Evolutionary conservation across 2,113 vertebrate genomes (phyloP).

Genomic region (Notiomystis cincta): DNA sequence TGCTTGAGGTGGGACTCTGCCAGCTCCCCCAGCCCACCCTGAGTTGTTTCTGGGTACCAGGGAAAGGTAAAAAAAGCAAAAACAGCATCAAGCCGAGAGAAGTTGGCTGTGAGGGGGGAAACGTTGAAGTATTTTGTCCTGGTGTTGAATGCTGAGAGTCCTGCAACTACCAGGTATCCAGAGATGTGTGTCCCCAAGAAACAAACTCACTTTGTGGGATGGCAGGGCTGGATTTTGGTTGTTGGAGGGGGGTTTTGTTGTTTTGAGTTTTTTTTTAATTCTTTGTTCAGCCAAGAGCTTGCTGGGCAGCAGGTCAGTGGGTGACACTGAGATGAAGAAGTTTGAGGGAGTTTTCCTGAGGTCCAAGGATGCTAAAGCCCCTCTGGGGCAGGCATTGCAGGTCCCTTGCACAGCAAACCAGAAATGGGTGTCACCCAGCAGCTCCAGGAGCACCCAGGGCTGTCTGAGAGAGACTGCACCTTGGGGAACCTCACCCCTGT

Average conservation of each 20-base stretch:
- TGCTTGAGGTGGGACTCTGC: rapidly evolving
- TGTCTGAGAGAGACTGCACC: background rate
- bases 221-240: background rate
- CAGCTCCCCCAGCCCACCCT: background rate
- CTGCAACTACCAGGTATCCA: background rate
- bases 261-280: background rate
- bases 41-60: background rate
- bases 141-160: background rate
- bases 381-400: rapidly evolving
- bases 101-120: rapidly evolving
- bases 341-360: background rate
- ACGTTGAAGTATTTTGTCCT: background rate
- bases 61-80: background rate
- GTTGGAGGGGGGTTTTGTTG: rapidly evolving
- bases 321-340: background rate
- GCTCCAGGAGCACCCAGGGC: background rate
- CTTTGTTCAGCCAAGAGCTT: background rate
- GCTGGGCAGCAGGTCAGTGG: background rate
- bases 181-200: background rate
- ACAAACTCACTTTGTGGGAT: background rate
- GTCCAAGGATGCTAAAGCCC: background rate
- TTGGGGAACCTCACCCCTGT: background rate
- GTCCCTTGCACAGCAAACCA: background rate
- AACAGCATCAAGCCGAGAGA: rapidly evolving
- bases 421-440: background rate